phyloP scores from a whole-genome alignment of 2,797 vertebrate genomes.

The Sebastes aleutianus region DNA sequence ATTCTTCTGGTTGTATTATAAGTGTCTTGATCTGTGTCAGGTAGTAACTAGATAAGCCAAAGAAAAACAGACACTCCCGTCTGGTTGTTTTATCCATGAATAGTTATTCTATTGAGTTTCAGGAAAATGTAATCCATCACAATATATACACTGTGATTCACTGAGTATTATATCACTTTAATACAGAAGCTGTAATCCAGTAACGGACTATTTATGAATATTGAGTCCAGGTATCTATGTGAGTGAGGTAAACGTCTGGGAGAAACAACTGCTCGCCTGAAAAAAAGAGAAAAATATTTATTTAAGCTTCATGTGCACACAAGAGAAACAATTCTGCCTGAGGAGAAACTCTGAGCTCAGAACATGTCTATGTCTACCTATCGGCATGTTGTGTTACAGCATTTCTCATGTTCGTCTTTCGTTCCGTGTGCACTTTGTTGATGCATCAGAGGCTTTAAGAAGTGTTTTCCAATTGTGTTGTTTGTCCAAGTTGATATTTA shows the following conservation, averaged over 20 bases:
- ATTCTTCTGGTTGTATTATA: background rate
- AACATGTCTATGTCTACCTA: no score
- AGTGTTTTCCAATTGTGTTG: background rate
- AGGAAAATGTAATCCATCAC: background rate
- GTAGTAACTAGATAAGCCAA: background rate
- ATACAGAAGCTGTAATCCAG: background rate
- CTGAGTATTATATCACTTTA: background rate
- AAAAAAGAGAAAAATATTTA: background rate
- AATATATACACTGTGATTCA: background rate
- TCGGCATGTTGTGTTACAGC: no score
- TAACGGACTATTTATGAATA: accelerated
- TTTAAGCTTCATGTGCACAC: background rate
- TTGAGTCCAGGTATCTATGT: background rate
- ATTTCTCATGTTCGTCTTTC: no score
- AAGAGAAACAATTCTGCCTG: no score
- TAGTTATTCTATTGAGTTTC: background rate
- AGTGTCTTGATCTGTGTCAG: background rate
- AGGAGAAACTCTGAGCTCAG: no score
- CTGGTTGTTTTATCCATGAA: background rate
- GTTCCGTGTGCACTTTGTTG: no score
- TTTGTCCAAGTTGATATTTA: background rate
- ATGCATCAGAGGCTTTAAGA: background rate
- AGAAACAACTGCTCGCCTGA: background rate
- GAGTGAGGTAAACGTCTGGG: background rate
- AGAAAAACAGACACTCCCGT: background rate